Evolutionary conservation across 2,888 invertebrate genomes (phyloP).

Genomic region (Xanthostigma xanthostigma): DNA sequence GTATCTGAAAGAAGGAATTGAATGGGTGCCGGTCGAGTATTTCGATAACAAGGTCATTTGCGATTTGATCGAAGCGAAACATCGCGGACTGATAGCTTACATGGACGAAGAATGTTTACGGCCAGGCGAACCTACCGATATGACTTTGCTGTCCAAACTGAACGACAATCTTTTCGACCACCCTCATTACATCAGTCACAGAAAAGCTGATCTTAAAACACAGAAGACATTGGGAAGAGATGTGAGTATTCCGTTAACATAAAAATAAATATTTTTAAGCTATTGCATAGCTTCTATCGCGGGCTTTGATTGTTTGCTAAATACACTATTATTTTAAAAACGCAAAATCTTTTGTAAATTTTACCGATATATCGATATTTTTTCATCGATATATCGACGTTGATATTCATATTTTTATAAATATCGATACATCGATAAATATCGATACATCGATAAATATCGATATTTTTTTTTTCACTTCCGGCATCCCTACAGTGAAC

Average conservation of each 20-base stretch:
- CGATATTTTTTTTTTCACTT: no score
- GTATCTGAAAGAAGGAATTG: slow-evolving; percentile 78
- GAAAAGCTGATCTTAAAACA: slow-evolving; percentile 58
- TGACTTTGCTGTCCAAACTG: slow-evolving; percentile 69
- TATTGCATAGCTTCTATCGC: no score
- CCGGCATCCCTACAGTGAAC: not conserved
- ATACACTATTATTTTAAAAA: no score
- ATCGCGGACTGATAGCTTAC: slow-evolving; percentile 71
- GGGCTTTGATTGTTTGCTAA: no score
- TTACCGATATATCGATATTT: no score
- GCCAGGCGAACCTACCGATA: slow-evolving; percentile 74
- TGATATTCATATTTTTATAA: no score
- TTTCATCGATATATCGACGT: no score
- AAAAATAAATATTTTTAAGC: no score
- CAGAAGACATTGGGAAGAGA: slow-evolving; percentile 75
- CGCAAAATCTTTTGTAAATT: no score
- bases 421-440: no score
- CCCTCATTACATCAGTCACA: slow-evolving; percentile 70
- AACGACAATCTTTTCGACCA: slow-evolving; percentile 58
- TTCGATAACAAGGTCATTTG: slow-evolving; percentile 91
- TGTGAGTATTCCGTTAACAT: slow-evolving; percentile 32
- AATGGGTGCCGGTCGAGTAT: slow-evolving; percentile 78
- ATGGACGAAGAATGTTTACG: slow-evolving; percentile 86
- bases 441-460: no score
- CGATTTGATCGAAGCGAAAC: slow-evolving; percentile 79